Percentiles rank a stretch among this genome's conserved stretches.
Conservation (phyloP, 1,140 invertebrate genomes). For the Dinoponera quadriceps region DNA sequence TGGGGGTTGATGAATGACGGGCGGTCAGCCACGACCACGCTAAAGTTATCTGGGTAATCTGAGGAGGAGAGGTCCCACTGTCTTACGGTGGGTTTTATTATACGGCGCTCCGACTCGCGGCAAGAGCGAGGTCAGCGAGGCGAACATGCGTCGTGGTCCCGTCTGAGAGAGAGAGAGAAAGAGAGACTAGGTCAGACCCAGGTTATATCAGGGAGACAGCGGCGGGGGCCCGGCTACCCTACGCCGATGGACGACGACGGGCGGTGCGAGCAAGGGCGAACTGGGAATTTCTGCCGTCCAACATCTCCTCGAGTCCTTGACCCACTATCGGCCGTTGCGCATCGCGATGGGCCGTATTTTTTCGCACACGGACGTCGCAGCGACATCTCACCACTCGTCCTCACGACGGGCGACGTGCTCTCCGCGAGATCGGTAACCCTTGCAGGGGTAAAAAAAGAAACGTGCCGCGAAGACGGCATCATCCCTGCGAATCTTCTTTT, state of each 20-base stretch:
- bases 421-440: conserved; percentile 10
- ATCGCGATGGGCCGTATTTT: conserved; percentile 18
- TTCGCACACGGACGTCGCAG: conserved; percentile 18
- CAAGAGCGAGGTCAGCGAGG: conserved; percentile 82
- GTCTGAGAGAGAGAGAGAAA: conserved; percentile 18
- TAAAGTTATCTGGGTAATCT: conserved; percentile 85
- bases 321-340: conserved; percentile 70
- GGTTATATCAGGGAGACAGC: conserved; percentile 75
- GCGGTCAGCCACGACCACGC: conserved; percentile 79
- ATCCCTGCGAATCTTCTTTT: conserved; percentile 14
- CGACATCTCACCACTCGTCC: conserved; percentile 69
- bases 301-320: conserved; percentile 76
- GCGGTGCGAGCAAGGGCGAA: conserved; percentile 28
- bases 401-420: not conserved
- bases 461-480: not conserved
- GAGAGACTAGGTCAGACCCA: conserved; percentile 79
- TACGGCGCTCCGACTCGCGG: conserved; percentile 69
- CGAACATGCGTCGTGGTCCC: conserved; percentile 61
- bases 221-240: conserved; percentile 11
- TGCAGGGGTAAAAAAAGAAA: conserved; percentile 3
- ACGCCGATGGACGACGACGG: not conserved
- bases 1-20: conserved; percentile 83
- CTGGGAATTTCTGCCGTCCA: conserved; percentile 36
- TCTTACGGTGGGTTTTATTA: conserved; percentile 77
- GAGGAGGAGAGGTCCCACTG: conserved; percentile 77